Percentiles rank a stretch among this genome's conserved stretches.
Evolutionary conservation across 2,888 invertebrate genomes (phyloP).

Genomic region (Hydroisotoma schaefferi): DNA sequence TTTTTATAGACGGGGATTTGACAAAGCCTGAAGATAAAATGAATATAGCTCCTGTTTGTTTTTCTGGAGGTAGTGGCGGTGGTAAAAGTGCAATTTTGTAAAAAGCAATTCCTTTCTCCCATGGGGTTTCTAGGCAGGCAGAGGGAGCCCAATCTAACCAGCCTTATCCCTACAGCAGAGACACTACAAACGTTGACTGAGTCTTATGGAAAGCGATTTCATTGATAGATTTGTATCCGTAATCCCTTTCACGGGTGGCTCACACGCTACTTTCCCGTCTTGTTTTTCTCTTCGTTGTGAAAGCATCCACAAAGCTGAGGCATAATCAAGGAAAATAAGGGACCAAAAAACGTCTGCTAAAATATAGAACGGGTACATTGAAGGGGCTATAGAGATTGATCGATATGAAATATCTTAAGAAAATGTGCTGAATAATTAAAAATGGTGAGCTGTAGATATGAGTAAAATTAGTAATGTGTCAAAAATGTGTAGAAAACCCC

Average conservation of each 20-base stretch:
- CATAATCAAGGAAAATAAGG: too few species aligned
- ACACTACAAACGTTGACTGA: slow-evolving; percentile 44
- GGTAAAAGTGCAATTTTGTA: slow-evolving; percentile 49
- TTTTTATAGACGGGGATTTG: slow-evolving; percentile 20
- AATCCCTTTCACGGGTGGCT: slow-evolving; percentile 46
- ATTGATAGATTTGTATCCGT: slow-evolving; percentile 48
- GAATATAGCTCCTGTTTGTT: slow-evolving; percentile 16
- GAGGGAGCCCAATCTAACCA: slow-evolving; percentile 22
- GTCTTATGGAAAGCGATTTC: slow-evolving; percentile 46
- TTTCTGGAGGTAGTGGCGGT: slow-evolving; percentile 16
- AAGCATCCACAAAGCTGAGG: too few species aligned
- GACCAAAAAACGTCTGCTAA: too few species aligned
- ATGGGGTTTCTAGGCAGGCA: slow-evolving; percentile 28
- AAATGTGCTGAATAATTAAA: too few species aligned
- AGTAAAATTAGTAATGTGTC: too few species aligned
- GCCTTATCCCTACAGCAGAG: slow-evolving; percentile 47
- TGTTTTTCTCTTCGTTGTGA: background rate
- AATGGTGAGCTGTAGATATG: too few species aligned
- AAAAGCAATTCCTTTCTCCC: slow-evolving; percentile 48
- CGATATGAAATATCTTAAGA: too few species aligned
- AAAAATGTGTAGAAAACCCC: too few species aligned
- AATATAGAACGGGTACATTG: too few species aligned
- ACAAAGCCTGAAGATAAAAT: slow-evolving; percentile 17
- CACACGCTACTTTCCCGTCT: slow-evolving; percentile 20
- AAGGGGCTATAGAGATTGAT: too few species aligned